These are phyloP conservation scores for Agriotes lineatus DNA, from an alignment of 2,888 invertebrate genomes.

Conservation along the genomic window DNA sequence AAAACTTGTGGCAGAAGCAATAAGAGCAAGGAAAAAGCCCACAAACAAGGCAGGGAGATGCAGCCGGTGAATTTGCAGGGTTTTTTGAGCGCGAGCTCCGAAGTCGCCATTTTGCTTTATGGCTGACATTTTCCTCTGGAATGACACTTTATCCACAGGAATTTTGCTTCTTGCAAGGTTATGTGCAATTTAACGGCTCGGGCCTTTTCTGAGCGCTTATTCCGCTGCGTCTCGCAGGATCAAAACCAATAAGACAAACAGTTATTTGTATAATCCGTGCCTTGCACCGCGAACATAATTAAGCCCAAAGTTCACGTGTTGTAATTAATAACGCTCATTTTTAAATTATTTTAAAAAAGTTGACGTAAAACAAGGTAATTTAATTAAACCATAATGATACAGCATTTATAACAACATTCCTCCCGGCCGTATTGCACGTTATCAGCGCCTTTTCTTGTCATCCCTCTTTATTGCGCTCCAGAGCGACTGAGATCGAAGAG, in stretches of 20 bases:
- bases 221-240: background rate
- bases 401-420: slow-evolving; percentile 49
- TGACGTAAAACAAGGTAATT: slow-evolving; percentile 45
- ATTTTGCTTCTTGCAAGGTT: no score
- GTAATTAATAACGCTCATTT: slow-evolving; percentile 36
- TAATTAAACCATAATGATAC: slow-evolving; percentile 53
- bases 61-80: slow-evolving; percentile 23
- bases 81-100: slow-evolving; percentile 23
- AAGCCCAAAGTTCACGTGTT: slow-evolving; percentile 20
- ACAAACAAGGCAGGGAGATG: slow-evolving; percentile 23
- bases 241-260: background rate
- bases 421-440: background rate
- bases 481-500: no score
- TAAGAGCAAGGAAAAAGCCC: slow-evolving; percentile 24
- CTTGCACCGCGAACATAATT: slow-evolving; percentile 18
- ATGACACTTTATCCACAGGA: no score
- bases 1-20: slow-evolving; percentile 36
- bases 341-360: slow-evolving; percentile 35
- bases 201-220: background rate
- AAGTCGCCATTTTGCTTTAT: slow-evolving; percentile 39
- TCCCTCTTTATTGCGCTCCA: no score
- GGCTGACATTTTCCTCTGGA: slow-evolving; percentile 21
- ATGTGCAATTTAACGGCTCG: no score
- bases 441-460: background rate
- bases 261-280: slow-evolving; percentile 11